Percentiles rank a stretch among this genome's conserved stretches.
phyloP scores from a whole-genome alignment of 2,797 vertebrate species.

The Garrulus glandarius region DNA sequence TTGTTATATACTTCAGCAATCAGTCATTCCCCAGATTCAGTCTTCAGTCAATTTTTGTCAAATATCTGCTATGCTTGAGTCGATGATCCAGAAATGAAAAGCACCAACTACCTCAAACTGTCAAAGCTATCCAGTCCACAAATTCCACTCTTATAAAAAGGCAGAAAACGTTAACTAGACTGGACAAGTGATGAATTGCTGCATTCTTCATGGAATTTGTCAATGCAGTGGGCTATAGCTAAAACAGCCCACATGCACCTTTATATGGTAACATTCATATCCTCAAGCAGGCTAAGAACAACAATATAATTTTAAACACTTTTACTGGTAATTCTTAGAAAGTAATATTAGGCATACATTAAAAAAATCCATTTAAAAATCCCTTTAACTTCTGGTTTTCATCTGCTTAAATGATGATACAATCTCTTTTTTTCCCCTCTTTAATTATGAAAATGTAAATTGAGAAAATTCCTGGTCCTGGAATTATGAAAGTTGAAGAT shows the following conservation, averaged over 20 bases:
- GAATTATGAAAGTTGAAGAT: neutral
- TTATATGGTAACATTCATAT: neutral
- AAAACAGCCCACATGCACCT: neutral
- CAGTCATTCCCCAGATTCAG: conserved; percentile 5
- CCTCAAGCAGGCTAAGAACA: neutral
- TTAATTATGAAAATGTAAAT: neutral
- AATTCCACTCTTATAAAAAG: neutral
- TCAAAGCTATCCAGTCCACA: conserved; percentile 14
- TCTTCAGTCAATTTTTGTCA: conserved; percentile 33
- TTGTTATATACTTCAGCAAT: conserved; percentile 15
- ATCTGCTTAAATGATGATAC: neutral
- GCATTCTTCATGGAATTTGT: neutral
- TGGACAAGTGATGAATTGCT: conserved; percentile 42
- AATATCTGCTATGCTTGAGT: neutral
- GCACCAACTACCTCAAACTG: neutral
- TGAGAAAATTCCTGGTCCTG: neutral
- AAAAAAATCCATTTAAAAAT: neutral
- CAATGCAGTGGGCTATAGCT: neutral
- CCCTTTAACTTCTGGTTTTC: neutral
- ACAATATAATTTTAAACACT: neutral
- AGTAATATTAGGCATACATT: neutral
- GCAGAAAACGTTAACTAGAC: neutral
- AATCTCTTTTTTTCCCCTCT: neutral
- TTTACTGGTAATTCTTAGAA: neutral
- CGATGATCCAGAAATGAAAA: conserved; percentile 42